Base-by-base conservation (phyloP, 1,140 invertebrate species). In the Scaptomyza graminum region DNA sequence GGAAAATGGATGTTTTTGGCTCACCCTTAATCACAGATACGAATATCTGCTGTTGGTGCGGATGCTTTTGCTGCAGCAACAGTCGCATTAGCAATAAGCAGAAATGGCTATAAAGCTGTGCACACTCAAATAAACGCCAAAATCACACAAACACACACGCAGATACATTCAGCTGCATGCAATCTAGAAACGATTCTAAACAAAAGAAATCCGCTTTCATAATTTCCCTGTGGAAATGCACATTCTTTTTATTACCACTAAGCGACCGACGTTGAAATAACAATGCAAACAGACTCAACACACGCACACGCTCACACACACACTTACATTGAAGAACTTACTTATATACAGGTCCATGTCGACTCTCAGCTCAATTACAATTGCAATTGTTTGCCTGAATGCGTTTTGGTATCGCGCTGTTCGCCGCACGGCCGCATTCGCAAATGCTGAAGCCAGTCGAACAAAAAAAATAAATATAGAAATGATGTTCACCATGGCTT, bases 211-310 rank as follows among this genome's bases (percentile, higher is more conserved):
- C 84, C 84, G 83, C 79, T 88, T 88, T 88, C 79, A 88, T 88
- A 88, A 88, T 88, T 88, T 88, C 84, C 84, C 84, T 61, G 65
- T 77, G 84, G 84, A 88, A 22, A 84, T 88, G 79, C 80, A 79
- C 85, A 79, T 83, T 88, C 84, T 89, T 89, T 88, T 88, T 88
- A 89, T 88, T 88, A 84, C 84, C 79, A 88, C 84, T 88, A 88
- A 88, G 84, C 84, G 84, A 77, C 84, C 85, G 37, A 75, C 72
- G 79, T 88, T 70, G 83, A 79, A 82, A 88, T 87, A 88, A 88
- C 83, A 87, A 87, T 85, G 82, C 82, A 85, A 87, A 87, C 82
- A 87, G 70, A 82, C 65, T 55, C 59, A 28, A 39, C 13, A 31
- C 64, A 51, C 66, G 59, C 37, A 54, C 69, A 72, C 56, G 11